Evolutionary conservation across 2,888 invertebrate genomes (phyloP), one percentile per base, ranked within the genome.

Genomic region (Caenorhabditis uteleia): DNA sequence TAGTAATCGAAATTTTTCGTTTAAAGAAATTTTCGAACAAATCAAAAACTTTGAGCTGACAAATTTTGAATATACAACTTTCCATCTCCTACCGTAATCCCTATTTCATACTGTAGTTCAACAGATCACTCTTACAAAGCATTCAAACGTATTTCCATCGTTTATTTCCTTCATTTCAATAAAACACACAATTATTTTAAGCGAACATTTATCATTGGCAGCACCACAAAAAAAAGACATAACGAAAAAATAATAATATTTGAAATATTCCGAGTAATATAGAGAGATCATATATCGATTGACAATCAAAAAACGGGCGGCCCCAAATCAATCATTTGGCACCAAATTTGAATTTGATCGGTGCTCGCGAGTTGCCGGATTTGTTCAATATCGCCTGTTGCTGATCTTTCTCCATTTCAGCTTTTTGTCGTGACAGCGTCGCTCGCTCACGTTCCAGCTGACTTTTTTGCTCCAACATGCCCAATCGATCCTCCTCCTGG

Each of bases 401-500:
- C 60, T 82, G 80, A 43, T 45, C 69, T 56, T 75, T 75, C 46
- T 61, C 60, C 31, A 77, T 42, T 23, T 70, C 65, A n/a, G 61
- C 71, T 39, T 67, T 68, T 38, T 81, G 75, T 29, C 70, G 64
- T 26, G 57, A 55, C 49, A 82, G 42, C 53, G 68, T 72, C 16
- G 60, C 66, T n/a, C 78, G 66, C 45, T 82, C 79, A 31, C 74
- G 49, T 43, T 82, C 80, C 53, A 78, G 59, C 54, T 74, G 69
- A 27, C 74, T 61, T 47, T 77, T 76, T 36, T 71, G 68, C 23
- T 75, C 78, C 33, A 82, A 72, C 80, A 82, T 80, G 47, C 74
- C 74, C 51, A 82, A 64, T 16, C 80, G 76, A 44, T 79, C 79
- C 47, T 80, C 80, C 53, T 75, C 77, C 82, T 82, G 70, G 70